Percentiles rank a stretch among this genome's conserved stretches.
These are phyloP conservation scores for Neria commutata DNA, from an alignment of 2,888 invertebrate species.

Conservation along the genomic window DNA sequence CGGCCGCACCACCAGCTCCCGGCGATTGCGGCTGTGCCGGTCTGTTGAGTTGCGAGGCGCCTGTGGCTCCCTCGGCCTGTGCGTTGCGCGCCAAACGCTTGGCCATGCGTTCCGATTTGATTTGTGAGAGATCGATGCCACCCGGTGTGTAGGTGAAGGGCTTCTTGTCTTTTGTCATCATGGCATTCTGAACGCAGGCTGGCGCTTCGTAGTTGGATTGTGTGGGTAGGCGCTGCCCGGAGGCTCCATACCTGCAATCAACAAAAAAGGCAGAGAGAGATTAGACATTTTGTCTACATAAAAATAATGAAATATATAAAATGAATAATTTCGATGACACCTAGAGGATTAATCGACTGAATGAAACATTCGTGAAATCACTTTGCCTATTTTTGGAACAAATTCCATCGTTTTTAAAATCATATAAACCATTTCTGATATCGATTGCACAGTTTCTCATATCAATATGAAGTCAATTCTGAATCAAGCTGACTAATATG, in stretches of 20 bases:
- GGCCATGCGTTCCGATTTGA: conserved; percentile 88
- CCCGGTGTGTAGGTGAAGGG: conserved; percentile 97
- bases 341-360: too few species aligned
- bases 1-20: conserved; percentile 63
- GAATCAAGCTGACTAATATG: too few species aligned
- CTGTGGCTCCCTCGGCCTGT: conserved; percentile 71
- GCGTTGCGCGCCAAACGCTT: conserved; percentile 74
- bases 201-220: conserved; percentile 75
- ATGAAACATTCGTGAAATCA: too few species aligned
- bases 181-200: conserved; percentile 88
- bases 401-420: too few species aligned
- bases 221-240: conserved; percentile 43
- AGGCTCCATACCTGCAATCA: conserved; percentile 59
- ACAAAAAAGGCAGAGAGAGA: background rate
- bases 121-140: conserved; percentile 88
- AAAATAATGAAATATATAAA: too few species aligned
- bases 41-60: conserved; percentile 65
- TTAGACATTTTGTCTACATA: background rate
- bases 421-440: too few species aligned
- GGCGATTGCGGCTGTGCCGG: conserved; percentile 58
- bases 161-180: conserved; percentile 95
- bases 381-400: too few species aligned
- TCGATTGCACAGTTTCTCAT: too few species aligned
- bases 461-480: too few species aligned
- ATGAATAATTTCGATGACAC: too few species aligned